Evolutionary conservation across 2,797 vertebrate species (phyloP), one percentile per base, ranked within the genome.

Genomic region (Eidolon dupreanum): DNA sequence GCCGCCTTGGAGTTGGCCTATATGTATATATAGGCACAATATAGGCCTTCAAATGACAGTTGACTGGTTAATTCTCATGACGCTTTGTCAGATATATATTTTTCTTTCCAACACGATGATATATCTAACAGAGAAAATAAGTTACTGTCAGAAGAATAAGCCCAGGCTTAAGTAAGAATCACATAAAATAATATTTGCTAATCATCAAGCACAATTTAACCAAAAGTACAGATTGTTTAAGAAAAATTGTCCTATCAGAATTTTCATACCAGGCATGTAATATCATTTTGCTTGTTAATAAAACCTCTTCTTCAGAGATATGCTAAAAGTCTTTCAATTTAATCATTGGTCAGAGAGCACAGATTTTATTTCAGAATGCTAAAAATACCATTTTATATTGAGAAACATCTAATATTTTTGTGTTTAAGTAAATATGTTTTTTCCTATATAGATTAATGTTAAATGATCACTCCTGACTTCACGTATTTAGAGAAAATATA

Each of bases 361-460:
- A 90, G 19, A 53, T 83, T 83, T 63, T 31, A 70, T 70, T 88
- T 81, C 43, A 86, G 38, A 33, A 77, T 88, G n/a, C 11, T 36
- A 90, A 88, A 93, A 57, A 2, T 41, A 33, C 1, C 3, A 51
- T 65, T 75, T 85, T 41, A 49, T 53, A 49, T 55, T 65, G 84
- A 78, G 22, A 81, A 86, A 7, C 12, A 63, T 19, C 5, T 36
- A 79, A 38, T 74, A 55, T 55, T 79, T 49, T 88, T 19, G 1
- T 92, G 3, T 92, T 89, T 89, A 93, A 22, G 22, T 85, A 51
- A 95, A 75, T 65, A 20, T 36, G 38, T 46, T 86, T 3, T n/a
- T 79, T 71, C 8, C 9, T 70, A 59, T 28, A 79, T 17, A 63
- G 55, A 38, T 79, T 73, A 68, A 93, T 65, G 90, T 66, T 46